A percentile compares a stretch with the other conserved stretches of the same genome.
phyloP scores from a whole-genome alignment of 2,888 invertebrate species.

The Sphecodes monilicornis region DNA sequence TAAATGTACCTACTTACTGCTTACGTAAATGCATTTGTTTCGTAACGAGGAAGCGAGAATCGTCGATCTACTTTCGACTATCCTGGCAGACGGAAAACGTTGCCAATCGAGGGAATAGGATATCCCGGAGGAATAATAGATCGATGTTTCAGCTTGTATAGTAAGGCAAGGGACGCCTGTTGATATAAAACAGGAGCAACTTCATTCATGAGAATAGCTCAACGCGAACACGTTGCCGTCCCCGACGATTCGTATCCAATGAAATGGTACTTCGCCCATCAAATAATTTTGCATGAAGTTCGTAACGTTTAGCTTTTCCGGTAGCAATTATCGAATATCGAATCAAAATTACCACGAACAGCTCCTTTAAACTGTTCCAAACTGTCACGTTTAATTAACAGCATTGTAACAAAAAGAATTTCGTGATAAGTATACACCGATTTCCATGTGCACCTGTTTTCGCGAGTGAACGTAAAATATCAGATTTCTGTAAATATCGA shows the following conservation, averaged over 20 bases:
- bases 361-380: background rate
- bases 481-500: background rate
- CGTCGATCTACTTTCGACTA: too few relatives aligned
- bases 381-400: too few relatives aligned
- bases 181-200: conserved; percentile 72
- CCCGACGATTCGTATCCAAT: background rate
- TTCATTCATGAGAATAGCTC: conserved; percentile 77
- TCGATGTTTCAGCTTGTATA: conserved; percentile 75
- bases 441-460: background rate
- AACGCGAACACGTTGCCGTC: conserved; percentile 29
- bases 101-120: conserved; percentile 33
- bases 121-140: conserved; percentile 70
- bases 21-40: background rate
- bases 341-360: background rate
- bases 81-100: conserved; percentile 51
- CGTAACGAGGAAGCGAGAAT: background rate
- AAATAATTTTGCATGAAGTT: background rate
- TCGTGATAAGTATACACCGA: too few relatives aligned
- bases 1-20: background rate
- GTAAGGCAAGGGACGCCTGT: conserved; percentile 78
- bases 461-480: background rate
- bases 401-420: background rate
- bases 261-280: background rate
- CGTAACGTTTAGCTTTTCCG: background rate
- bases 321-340: background rate